Conservation (phyloP, 2,113 vertebrate species). For the Willisornis vidua region DNA sequence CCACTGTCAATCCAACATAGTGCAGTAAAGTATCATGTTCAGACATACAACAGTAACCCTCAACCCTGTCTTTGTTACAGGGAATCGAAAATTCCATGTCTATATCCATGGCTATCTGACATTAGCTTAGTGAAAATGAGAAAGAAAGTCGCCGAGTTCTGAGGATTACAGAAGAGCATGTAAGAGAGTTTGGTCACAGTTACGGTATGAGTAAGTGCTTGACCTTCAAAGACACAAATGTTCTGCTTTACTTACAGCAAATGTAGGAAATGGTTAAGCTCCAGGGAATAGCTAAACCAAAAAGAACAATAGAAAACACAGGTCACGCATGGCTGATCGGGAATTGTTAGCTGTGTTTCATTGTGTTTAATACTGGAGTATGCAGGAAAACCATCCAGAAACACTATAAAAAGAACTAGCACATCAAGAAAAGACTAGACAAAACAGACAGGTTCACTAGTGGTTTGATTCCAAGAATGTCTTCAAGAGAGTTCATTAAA, state of each 20-base stretch:
- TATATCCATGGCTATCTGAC: background rate
- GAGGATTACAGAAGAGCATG: background rate
- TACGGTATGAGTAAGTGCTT: background rate
- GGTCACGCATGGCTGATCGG: background rate
- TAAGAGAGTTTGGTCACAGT: background rate
- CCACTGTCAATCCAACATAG: background rate
- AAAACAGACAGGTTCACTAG: background rate
- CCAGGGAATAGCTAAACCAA: background rate
- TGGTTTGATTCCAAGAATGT: background rate
- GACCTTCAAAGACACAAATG: background rate
- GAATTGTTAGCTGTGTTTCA: background rate
- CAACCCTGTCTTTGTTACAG: background rate
- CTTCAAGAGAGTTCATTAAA: background rate
- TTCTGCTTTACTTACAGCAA: slow-evolving; percentile 5
- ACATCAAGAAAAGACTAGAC: background rate
- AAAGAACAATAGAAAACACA: slow-evolving; percentile 16
- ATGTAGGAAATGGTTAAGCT: background rate
- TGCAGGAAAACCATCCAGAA: background rate
- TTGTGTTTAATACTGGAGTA: background rate
- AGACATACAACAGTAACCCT: background rate
- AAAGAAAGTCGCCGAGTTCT: background rate
- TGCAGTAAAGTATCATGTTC: background rate
- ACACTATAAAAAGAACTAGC: background rate
- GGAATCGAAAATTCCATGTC: background rate
- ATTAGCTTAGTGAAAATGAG: background rate